Conservation (phyloP, 2,797 vertebrate species). For the Lateolabrax maculatus region DNA sequence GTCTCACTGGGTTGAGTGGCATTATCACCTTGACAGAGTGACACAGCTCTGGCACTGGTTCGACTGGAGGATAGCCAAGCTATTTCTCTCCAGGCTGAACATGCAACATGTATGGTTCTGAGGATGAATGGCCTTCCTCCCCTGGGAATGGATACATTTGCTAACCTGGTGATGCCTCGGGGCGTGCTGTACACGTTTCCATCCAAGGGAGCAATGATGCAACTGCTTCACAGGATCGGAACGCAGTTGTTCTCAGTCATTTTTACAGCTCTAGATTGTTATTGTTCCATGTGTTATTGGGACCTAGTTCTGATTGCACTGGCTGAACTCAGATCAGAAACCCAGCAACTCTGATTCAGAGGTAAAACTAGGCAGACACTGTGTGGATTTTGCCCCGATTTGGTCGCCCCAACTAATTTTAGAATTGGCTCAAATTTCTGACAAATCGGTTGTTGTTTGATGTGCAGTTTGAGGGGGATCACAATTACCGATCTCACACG, state of each 20-base stretch:
- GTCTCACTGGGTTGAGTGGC: conserved; percentile 13
- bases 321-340: neutral
- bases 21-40: conserved; percentile 4
- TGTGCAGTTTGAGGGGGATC: neutral
- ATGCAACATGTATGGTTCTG: conserved; percentile 3
- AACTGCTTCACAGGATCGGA: conserved; percentile 38
- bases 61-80: neutral
- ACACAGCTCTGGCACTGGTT: conserved; percentile 22
- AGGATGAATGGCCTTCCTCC: conserved; percentile 17
- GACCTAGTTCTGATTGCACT: neutral
- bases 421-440: neutral
- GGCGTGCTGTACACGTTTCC: conserved; percentile 24
- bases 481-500: no score
- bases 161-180: conserved; percentile 25
- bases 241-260: conserved; percentile 9
- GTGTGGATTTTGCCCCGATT: neutral
- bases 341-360: neutral
- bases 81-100: conserved; percentile 15
- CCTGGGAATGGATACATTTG: conserved; percentile 28
- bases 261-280: neutral
- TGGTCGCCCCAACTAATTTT: neutral
- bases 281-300: neutral
- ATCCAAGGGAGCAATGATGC: conserved; percentile 28
- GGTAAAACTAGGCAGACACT: neutral
- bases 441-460: neutral